Evolutionary conservation across 2,888 invertebrate genomes (phyloP).

Genomic region (Hofmannophila pseudospretella): DNA sequence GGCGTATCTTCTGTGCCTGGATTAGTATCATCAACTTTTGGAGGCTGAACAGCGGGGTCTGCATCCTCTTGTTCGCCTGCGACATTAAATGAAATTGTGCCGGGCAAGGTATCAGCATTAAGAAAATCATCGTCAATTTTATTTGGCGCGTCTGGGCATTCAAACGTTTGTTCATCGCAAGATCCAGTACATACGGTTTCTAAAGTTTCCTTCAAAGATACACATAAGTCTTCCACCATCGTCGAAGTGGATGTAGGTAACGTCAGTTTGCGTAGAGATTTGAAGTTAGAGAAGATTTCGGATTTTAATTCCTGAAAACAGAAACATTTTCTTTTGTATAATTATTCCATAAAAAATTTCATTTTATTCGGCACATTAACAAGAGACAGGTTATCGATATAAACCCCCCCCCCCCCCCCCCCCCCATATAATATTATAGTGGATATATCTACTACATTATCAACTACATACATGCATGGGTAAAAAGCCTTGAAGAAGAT

Average conservation of each 20-base stretch:
- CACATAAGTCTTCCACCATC: conserved; percentile 45
- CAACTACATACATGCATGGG: no score
- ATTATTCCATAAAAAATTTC: no score
- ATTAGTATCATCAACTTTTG: conserved; percentile 15
- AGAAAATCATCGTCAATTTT: conserved; percentile 36
- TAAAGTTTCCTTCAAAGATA: conserved; percentile 39
- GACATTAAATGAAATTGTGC: conserved; percentile 43
- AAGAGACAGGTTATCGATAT: no score
- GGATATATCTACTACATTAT: no score
- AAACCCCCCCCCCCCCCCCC: no score
- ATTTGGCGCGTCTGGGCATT: conserved; percentile 44
- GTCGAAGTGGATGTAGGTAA: conserved; percentile 41
- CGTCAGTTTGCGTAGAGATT: conserved; percentile 45
- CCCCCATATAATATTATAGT: no score
- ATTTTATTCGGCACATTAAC: no score
- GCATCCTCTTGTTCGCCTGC: conserved; percentile 21
- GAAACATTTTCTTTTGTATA: conserved; percentile 2
- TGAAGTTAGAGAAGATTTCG: conserved; percentile 50
- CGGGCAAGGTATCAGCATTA: conserved; percentile 47
- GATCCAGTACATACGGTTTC: conserved; percentile 50
- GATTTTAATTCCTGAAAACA: conserved; percentile 50
- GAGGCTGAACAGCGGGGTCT: conserved; percentile 23
- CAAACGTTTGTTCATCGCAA: conserved; percentile 35
- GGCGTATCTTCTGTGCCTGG: conserved; percentile 12
- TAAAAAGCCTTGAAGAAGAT: no score